Conservation (phyloP, 2,113 vertebrate genomes). For the Neoarius graeffei region DNA sequence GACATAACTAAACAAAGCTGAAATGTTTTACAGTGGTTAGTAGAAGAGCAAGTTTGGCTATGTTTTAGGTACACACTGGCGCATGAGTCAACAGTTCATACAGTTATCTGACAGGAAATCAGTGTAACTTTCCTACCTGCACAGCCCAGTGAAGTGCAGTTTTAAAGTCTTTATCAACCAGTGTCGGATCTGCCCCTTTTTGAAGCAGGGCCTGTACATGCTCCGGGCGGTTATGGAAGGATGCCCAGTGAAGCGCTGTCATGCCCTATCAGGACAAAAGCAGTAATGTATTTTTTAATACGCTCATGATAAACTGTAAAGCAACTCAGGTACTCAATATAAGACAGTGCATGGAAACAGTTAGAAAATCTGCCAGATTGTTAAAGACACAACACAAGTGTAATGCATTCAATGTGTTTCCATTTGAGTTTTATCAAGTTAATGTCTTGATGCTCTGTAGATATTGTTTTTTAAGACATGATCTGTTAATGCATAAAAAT, state of each 20-base stretch:
- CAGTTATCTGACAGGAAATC: neutral
- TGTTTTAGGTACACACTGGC: neutral
- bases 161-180: constrained; percentile 89
- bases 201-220: constrained; percentile 81
- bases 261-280: constrained; percentile 75
- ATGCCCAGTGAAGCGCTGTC: constrained; percentile 89
- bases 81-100: neutral
- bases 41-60: neutral
- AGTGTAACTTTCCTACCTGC: constrained; percentile 69
- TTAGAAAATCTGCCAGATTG: neutral
- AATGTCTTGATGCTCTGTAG: neutral
- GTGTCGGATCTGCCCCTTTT: constrained; percentile 81
- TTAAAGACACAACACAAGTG: neutral
- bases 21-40: neutral
- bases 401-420: neutral
- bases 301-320: neutral
- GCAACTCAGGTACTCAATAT: neutral
- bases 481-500: neutral
- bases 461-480: neutral
- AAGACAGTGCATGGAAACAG: neutral
- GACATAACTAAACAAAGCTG: too few relatives aligned
- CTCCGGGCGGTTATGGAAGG: constrained; percentile 84
- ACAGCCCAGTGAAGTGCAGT: constrained; percentile 89
- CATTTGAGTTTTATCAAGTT: neutral
- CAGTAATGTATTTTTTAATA: neutral